phyloP scores from a whole-genome alignment of 1,140 invertebrate genomes.

The Cydia splendana region DNA sequence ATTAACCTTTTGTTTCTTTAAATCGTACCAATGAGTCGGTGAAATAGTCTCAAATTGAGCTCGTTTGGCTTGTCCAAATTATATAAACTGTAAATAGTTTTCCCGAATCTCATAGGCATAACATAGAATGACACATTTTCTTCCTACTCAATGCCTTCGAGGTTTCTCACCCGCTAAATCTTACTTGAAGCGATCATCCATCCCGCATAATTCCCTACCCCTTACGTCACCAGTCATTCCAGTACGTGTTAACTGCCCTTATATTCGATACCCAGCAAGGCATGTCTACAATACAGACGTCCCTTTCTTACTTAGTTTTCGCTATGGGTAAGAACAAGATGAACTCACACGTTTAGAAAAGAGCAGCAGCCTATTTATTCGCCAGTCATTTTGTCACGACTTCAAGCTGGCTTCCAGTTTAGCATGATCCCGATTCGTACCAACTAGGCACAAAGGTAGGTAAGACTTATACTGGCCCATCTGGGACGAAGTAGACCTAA shows the following conservation, averaged over 20 bases:
- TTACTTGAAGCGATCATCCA: conserved; percentile 4
- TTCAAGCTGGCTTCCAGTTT: neutral
- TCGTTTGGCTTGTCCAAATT: no score
- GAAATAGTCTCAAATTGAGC: no score
- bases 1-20: no score
- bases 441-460: neutral
- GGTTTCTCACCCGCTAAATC: conserved; percentile 1
- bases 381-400: neutral
- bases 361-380: neutral
- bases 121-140: neutral
- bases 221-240: neutral
- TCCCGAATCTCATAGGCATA: neutral
- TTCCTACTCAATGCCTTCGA: neutral
- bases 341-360: neutral
- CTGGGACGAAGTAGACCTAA: no score
- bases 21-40: no score
- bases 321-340: neutral
- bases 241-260: conserved; percentile 2
- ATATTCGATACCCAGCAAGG: neutral
- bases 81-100: neutral
- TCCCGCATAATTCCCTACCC: conserved; percentile 1
- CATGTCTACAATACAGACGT: neutral
- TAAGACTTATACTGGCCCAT: neutral
- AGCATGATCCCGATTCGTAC: neutral
- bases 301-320: neutral